phyloP scores from a whole-genome alignment of 2,888 invertebrate genomes.

The Brachyptera risi region DNA sequence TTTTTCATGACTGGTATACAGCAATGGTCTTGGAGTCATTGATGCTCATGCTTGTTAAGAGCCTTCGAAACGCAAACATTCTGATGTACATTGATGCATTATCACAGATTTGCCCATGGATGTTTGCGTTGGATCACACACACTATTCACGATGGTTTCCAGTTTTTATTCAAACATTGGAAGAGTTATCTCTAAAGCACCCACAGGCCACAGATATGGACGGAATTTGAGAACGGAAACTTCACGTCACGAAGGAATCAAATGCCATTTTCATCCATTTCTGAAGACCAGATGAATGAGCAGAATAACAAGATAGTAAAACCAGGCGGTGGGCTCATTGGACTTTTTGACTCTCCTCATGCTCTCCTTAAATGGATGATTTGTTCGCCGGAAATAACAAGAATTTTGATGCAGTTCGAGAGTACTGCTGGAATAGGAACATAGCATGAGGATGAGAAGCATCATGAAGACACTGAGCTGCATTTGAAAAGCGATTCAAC shows the following conservation, averaged over 20 bases:
- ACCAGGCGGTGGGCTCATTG: slow-evolving; percentile 21
- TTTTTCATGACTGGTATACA: slow-evolving; percentile 16
- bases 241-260: slow-evolving; percentile 20
- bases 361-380: not conserved
- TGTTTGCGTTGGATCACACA: slow-evolving; percentile 28
- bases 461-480: slow-evolving; percentile 2
- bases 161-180: slow-evolving; percentile 29
- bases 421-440: not conserved
- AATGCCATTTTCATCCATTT: slow-evolving; percentile 20
- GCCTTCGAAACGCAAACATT: slow-evolving; percentile 11
- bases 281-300: slow-evolving; percentile 21
- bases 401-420: not conserved
- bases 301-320: slow-evolving; percentile 22
- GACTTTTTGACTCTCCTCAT: not conserved
- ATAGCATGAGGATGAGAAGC: not conserved
- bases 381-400: not conserved
- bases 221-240: slow-evolving; percentile 21
- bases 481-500: not conserved
- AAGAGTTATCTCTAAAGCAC: slow-evolving; percentile 11
- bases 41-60: slow-evolving; percentile 1
- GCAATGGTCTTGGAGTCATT: slow-evolving; percentile 3
- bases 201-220: slow-evolving; percentile 13
- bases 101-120: slow-evolving; percentile 20
- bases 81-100: slow-evolving; percentile 20
- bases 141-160: slow-evolving; percentile 31